Base-by-base conservation (phyloP, 23 tunicate species). In the Halocynthia aurantium region DNA sequence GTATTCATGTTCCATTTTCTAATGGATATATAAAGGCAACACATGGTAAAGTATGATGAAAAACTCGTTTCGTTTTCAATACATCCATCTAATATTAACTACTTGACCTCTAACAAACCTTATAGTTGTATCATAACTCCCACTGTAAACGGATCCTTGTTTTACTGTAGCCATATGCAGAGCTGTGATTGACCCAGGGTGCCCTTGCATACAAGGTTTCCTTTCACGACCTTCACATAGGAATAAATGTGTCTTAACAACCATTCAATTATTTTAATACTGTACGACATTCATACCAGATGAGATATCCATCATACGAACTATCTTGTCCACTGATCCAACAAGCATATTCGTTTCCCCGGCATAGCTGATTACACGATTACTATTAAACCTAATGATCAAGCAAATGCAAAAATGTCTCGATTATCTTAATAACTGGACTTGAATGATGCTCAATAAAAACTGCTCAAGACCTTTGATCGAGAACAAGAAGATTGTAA, bases 61-160 rank as follows among this genome's bases (percentile, higher is more conserved):
- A 31, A 31, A 31, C 44, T 31, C 44, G 44, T 31, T 31, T 2
- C 4, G 44, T 31, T 31, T n/a, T 31, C 44, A 4, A 31, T 31
- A 31, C 44, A 31, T 31, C 44, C 44, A 31, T 31, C 44, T 31
- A 31, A 31, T 31, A 31, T 31, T 31, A 51, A 19, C 50, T 9
- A 67, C 40, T 11, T 50, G 12, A 67, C 10, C 22, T 20, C 0
- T 65, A 65, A 10, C 31, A 5, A 17, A 80, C 83, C 83, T 80
- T 75, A 80, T 68, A 8, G 83, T 80, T 53, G 83, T 80, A 5
- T 80, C 93, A 82, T 87, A 87, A 82, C 93, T 87, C 51, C 93
- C 93, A 71, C 93, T 87, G 80, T 56, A 82, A 75, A 87, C 72
- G 18, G 55, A 77, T 40, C 72, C 70, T 70, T 70, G 71, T 18